Base-by-base conservation (phyloP, 1,140 invertebrate species). In the Drosophila obscura region DNA sequence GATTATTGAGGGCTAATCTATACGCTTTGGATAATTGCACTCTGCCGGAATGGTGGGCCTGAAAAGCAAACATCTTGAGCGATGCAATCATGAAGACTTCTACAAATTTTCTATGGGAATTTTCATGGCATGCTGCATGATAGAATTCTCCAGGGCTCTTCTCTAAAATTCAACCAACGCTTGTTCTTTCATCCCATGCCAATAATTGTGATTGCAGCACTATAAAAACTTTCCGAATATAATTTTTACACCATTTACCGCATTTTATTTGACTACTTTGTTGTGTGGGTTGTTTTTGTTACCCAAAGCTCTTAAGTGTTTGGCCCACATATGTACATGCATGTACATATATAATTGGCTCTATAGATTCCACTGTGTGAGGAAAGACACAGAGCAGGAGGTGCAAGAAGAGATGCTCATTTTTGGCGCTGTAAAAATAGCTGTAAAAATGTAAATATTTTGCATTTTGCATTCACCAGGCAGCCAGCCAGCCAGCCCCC, bases 391-490 rank as follows among this genome's bases (percentile, higher is more conserved):
- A 44, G 53, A 50, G 22, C 22, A n/a, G 13, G 9, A 39, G n/a
- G 46, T 16, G 13, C 16, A 9, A 7, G 8, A 15, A 16, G 28
- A 48, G 24, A 22, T 41, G 41, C 35, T 55, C 63, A 46, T 48
- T 72, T 45, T 39, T 39, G 61, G 46, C 55, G 63, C 52, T 79
- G 79, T 82, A 74, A 81, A 81, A 81, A 80, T 80, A 81, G 73
- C 79, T 82, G 74, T 74, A 75, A 84, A 72, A 83, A 84, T 87
- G 52, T 66, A 75, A 57, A 75, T 75, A 75, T 75, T 75, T 75
- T 66, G 22, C 48, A 53, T 31, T 31, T 31, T 31, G 28, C 35
- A 35, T 11, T 35, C 35, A 4, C 9, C 35, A 39, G 11, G 3
- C 71, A 57, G 15, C 15, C 66, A 39, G n/a, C 19, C 19, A 7